phyloP scores from a whole-genome alignment of 2,888 invertebrate genomes.

The Margaritifera margaritifera region DNA sequence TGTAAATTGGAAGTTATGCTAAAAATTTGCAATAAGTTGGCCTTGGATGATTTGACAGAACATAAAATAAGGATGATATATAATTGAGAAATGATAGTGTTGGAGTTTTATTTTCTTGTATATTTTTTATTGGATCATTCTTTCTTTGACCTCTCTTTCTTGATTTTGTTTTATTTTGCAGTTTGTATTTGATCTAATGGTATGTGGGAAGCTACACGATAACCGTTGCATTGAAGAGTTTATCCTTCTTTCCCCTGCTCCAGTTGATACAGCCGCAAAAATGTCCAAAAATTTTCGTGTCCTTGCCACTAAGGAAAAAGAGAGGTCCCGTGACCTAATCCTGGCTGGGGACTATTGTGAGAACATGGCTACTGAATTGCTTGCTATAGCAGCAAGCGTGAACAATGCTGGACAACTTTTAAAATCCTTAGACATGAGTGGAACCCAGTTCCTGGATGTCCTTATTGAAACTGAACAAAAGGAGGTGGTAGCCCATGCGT shows the following conservation, averaged over 20 bases:
- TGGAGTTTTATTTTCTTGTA: too few relatives aligned
- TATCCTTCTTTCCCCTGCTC: constrained; percentile 98
- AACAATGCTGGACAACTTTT: constrained; percentile 95
- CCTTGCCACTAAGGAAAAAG: constrained; percentile 95
- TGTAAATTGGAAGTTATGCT: too few relatives aligned
- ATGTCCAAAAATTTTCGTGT: constrained; percentile 84
- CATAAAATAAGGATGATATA: too few relatives aligned
- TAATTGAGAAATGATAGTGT: too few relatives aligned
- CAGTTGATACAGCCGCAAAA: constrained; percentile 98
- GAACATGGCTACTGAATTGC: constrained; percentile 95
- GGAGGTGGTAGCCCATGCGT: constrained; percentile 92
- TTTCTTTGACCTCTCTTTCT: neutral
- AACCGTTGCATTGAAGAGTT: constrained; percentile 98
- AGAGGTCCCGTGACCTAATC: constrained; percentile 95
- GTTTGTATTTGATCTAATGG: constrained; percentile 98
- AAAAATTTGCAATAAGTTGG: too few relatives aligned
- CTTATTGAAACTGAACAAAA: constrained; percentile 99
- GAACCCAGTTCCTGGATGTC: constrained; percentile 95
- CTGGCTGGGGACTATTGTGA: constrained; percentile 97
- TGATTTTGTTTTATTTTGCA: constrained; percentile 61
- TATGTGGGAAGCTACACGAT: constrained; percentile 92
- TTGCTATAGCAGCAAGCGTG: constrained; percentile 93
- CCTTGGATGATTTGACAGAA: too few relatives aligned
- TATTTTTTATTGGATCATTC: neutral
- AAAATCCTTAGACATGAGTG: constrained; percentile 94